Evolutionary conservation across 1,140 invertebrate species (phyloP).

Genomic region (Sesamia nonagrioides): DNA sequence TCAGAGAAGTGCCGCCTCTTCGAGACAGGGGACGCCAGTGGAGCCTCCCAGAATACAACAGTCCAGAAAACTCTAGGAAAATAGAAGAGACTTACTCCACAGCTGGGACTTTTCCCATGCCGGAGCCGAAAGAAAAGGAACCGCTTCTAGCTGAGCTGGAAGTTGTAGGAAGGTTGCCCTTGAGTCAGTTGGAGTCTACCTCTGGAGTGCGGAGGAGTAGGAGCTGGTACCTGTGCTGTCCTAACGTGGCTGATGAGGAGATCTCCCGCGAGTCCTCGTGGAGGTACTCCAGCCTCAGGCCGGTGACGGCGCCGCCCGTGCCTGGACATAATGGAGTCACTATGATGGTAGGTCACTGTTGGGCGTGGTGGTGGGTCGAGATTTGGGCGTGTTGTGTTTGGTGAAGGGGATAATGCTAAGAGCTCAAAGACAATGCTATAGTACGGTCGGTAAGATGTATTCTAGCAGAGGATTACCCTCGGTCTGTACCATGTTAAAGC

Average conservation of each 20-base stretch:
- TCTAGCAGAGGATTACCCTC: no score
- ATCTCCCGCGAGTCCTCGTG: conserved; percentile 78
- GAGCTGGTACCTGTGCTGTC: conserved; percentile 86
- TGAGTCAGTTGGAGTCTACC: conserved; percentile 69
- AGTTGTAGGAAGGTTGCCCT: conserved; percentile 73
- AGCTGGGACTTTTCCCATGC: conserved; percentile 85
- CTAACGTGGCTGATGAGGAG: conserved; percentile 80
- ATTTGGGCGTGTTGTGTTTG: neutral
- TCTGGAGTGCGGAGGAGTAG: conserved; percentile 76
- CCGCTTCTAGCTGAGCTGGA: conserved; percentile 79
- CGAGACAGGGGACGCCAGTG: conserved; percentile 67
- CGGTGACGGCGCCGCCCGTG: conserved; percentile 74
- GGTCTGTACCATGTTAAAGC: no score
- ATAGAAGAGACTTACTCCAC: conserved; percentile 83
- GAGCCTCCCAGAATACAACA: conserved; percentile 70
- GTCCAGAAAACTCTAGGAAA: conserved; percentile 66
- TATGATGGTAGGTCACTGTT: conserved; percentile 56
- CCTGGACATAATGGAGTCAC: conserved; percentile 68
- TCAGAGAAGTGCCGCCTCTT: conserved; percentile 76
- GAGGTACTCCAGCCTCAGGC: conserved; percentile 79
- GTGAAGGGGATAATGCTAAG: no score
- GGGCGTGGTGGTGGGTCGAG: neutral
- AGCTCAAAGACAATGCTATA: no score
- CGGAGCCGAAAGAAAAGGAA: conserved; percentile 82
- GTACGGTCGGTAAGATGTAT: no score